A percentile compares a stretch with the other conserved stretches of the same genome.
These are phyloP conservation scores for Sisyra nigra DNA, from an alignment of 2,888 invertebrate species.

Conservation along the genomic window DNA sequence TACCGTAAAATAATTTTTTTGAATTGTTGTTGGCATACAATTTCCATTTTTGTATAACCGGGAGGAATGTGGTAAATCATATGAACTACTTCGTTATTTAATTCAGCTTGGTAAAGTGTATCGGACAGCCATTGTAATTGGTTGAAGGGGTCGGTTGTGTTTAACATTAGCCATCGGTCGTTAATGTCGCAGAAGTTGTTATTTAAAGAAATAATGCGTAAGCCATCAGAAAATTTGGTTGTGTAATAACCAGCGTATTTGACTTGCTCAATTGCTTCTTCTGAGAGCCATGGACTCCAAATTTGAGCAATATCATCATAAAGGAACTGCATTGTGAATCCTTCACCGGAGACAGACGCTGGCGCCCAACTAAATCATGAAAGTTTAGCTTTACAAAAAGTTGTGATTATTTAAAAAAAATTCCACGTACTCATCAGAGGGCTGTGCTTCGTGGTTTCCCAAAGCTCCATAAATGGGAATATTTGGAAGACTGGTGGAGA, in stretches of 20 bases:
- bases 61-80: conserved; percentile 22
- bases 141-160: conserved; percentile 53
- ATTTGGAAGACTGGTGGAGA: conserved; percentile 38
- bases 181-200: conserved; percentile 60
- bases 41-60: conserved; percentile 38
- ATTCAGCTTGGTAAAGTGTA: conserved; percentile 56
- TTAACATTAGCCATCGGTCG: conserved; percentile 39
- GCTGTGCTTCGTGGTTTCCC: conserved; percentile 76
- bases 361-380: conserved; percentile 2
- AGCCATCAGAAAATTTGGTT: conserved; percentile 42
- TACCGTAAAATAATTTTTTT: conserved; percentile 24
- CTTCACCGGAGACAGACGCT: neutral
- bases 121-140: conserved; percentile 70
- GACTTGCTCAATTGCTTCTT: conserved; percentile 40
- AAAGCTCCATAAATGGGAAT: conserved; percentile 50
- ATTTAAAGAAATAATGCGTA: conserved; percentile 62
- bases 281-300: conserved; percentile 48
- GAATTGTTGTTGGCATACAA: conserved; percentile 55
- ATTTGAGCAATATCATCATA: conserved; percentile 58
- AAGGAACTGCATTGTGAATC: conserved; percentile 51
- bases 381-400: too few relatives aligned
- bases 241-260: conserved; percentile 64
- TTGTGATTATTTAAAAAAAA: too few relatives aligned
- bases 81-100: conserved; percentile 40
- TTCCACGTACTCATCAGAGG: conserved; percentile 52